phyloP scores from a whole-genome alignment of 2,113 vertebrate genomes.

The Felis chaus region DNA sequence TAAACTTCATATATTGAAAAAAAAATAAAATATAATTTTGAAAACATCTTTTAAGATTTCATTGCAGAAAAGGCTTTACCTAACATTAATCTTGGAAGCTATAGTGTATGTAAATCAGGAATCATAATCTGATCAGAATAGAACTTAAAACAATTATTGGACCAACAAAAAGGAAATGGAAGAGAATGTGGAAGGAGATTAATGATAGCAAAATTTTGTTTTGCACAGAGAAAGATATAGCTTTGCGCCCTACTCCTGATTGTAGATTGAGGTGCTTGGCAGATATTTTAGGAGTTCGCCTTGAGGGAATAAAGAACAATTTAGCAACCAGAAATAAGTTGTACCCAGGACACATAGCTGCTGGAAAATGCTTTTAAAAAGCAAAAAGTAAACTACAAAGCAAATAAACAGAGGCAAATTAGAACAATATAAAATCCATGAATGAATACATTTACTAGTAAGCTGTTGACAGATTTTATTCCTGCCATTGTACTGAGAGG shows the following conservation, averaged over 20 bases:
- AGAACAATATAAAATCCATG: background rate
- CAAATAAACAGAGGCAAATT: background rate
- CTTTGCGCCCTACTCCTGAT: background rate
- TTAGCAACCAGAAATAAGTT: background rate
- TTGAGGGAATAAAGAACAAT: background rate
- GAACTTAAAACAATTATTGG: background rate
- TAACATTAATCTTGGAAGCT: background rate
- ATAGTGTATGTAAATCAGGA: background rate
- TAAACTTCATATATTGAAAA: no score
- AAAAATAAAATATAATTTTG: background rate
- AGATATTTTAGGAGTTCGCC: background rate
- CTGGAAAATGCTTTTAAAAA: background rate
- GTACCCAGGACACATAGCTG: background rate
- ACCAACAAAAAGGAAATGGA: background rate
- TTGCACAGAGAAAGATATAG: background rate
- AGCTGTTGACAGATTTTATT: background rate
- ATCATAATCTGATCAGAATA: background rate
- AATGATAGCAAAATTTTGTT: background rate
- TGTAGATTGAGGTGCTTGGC: background rate
- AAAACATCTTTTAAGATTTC: background rate
- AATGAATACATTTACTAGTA: background rate
- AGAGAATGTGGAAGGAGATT: background rate
- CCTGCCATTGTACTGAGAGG: background rate
- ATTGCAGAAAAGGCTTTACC: background rate
- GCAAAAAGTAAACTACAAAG: background rate